Evolutionary conservation across 2,113 vertebrate genomes (phyloP).

Genomic region (Condylura cristata): DNA sequence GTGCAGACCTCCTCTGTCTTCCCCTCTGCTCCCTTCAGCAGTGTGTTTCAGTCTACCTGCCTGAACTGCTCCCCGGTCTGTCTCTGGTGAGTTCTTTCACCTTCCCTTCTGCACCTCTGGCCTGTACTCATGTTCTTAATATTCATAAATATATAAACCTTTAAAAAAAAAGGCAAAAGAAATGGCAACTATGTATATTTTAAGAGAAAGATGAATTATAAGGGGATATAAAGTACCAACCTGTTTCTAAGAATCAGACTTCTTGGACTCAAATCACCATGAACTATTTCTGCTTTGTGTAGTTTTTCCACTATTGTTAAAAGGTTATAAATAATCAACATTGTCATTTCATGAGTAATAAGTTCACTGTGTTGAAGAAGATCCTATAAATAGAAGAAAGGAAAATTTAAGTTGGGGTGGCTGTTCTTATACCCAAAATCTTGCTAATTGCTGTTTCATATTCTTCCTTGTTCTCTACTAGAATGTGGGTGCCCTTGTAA

Average conservation of each 20-base stretch:
- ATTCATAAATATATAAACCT: too few species aligned
- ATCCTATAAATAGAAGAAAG: constrained; percentile 80
- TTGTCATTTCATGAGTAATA: constrained; percentile 75
- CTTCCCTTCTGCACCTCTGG: too few species aligned
- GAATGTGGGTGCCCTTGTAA: background rate
- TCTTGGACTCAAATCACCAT: constrained; percentile 87
- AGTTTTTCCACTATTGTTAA: constrained; percentile 88
- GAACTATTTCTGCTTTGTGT: constrained; percentile 89
- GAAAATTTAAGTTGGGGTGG: background rate
- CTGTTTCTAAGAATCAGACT: constrained; percentile 86
- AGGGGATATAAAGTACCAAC: constrained; percentile 72
- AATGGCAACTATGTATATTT: background rate
- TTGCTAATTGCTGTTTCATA: background rate
- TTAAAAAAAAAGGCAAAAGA: constrained; percentile 37
- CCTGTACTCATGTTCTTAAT: too few species aligned
- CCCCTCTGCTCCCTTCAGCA: too few species aligned
- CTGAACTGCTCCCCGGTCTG: too few species aligned
- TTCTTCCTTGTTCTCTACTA: background rate
- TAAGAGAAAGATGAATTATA: background rate
- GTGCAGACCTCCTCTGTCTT: too few species aligned
- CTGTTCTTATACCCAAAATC: background rate
- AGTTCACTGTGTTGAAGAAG: constrained; percentile 78
- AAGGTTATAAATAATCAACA: constrained; percentile 83
- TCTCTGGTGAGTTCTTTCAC: too few species aligned
- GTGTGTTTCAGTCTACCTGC: too few species aligned